These are phyloP conservation scores for Gnathonemus longibarbis DNA, from an alignment of 2,113 vertebrate species.

Conservation along the genomic window DNA sequence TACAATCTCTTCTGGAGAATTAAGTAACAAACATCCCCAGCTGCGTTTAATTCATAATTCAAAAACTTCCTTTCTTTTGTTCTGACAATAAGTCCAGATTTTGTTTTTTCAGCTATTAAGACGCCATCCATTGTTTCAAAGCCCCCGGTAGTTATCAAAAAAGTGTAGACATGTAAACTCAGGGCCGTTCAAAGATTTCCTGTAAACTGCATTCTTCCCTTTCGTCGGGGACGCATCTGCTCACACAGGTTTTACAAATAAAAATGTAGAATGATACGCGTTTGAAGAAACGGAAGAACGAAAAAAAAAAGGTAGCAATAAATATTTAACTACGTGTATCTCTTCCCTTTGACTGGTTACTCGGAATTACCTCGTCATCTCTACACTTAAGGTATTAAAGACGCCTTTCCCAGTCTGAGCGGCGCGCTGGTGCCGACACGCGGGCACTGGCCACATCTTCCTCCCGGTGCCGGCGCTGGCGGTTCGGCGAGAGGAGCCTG, in stretches of 20 bases:
- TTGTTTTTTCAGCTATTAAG: background rate
- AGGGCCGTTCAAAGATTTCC: background rate
- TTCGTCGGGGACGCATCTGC: background rate
- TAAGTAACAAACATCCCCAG: background rate
- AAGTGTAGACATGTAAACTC: background rate
- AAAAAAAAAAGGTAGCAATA: background rate
- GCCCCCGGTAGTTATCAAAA: background rate
- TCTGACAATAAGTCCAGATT: constrained; percentile 7
- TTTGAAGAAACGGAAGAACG: background rate
- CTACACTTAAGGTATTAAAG: background rate
- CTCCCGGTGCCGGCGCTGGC: background rate
- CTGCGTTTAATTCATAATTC: constrained; percentile 1
- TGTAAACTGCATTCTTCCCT: background rate
- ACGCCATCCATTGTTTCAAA: background rate
- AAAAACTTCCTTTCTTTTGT: constrained; percentile 4
- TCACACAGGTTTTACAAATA: background rate
- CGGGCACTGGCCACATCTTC: background rate
- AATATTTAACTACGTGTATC: background rate
- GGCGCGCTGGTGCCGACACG: background rate
- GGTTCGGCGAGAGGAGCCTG: background rate
- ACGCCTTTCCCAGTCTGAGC: background rate
- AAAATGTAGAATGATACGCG: background rate
- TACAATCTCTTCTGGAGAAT: background rate
- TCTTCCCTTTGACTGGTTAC: background rate
- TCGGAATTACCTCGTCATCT: background rate